A percentile compares a stretch with the other conserved stretches of the same genome.
phyloP scores from a whole-genome alignment of 2,888 invertebrate species.

The Strigamia crassipes region DNA sequence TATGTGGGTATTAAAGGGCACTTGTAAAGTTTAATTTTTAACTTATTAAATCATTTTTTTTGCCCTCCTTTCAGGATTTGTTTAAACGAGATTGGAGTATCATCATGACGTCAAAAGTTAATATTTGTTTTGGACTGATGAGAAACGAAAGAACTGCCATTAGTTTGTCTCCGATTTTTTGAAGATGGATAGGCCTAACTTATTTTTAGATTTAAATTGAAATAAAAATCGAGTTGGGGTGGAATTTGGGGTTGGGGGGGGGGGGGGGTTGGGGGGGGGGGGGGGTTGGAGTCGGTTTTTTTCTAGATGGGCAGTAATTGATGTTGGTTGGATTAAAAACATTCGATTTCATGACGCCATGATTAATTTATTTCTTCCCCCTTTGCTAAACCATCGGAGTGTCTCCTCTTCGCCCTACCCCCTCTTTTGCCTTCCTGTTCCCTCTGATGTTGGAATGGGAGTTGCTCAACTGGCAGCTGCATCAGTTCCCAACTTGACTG shows the following conservation, averaged over 20 bases:
- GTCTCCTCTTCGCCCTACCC: neutral
- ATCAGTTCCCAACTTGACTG: slow-evolving; percentile 42
- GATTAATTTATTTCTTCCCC: neutral
- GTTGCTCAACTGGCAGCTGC: slow-evolving; percentile 30
- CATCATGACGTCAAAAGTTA: neutral
- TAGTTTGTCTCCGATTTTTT: too few species aligned
- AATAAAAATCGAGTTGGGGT: neutral
- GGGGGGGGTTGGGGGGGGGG: too few species aligned
- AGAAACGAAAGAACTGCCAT: neutral
- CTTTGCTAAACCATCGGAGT: neutral
- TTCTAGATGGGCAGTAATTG: slow-evolving; percentile 7
- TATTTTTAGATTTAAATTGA: neutral
- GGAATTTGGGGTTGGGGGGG: too few species aligned
- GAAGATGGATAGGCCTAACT: neutral
- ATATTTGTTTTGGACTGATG: neutral
- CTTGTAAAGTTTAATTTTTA: neutral
- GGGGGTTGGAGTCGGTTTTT: neutral
- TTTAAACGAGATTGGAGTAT: neutral
- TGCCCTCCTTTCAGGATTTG: neutral
- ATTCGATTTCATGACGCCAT: neutral
- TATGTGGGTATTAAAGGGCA: neutral
- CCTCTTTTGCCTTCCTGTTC: neutral
- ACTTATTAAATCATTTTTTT: neutral
- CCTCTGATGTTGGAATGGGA: neutral
- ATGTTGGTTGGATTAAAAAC: neutral